Evolutionary conservation across 1,140 invertebrate species (phyloP), one percentile per base, ranked within the genome.

Genomic region (Latrodectus geometricus): DNA sequence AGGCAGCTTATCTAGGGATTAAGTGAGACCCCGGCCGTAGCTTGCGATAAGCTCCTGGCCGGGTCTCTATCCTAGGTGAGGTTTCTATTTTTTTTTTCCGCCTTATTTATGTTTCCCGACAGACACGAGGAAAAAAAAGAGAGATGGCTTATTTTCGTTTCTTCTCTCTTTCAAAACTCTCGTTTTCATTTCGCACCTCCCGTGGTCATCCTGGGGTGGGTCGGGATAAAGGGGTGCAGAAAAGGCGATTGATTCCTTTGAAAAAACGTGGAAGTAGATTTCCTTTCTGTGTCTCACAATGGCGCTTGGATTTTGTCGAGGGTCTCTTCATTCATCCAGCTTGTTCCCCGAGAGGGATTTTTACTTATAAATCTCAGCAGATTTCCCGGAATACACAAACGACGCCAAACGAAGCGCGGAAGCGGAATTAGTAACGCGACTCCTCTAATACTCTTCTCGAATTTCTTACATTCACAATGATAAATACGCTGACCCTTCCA

Each of bases 81-180:
- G 15, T 0, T 17, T 17, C 11, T 61, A 11, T 61, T 61, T 61
- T 61, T 61, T 2, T 2, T 14, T 11, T 61, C 14, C 50, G 52
- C 52, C 73, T 75, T 75, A 75, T 75, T 75, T 75, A 75, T 75
- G 50, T 17, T 75, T 20, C 35, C 14, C 23, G 23, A 72, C 23
- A 72, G 35, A 72, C 8, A 70, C n/a, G 14, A 35, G 54, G 17
- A 14, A 61, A 17, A 61, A 56, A 14, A 9, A 61, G 8, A 61
- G 54, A 61, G 8, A 61, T 61, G 54, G 54, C 54, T 61, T 61
- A 61, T 61, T 61, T 61, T 61, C 35, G 35, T 35, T 35, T 35
- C 35, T 61, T 61, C 17, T 14, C 17, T 61, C 8, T 61, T 61
- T 14, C 69, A 70, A 20, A 9, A 75, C 73, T 72, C 23, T 72